Base-by-base conservation (phyloP, 2,113 vertebrate genomes). In the Lichenostomus cassidix region DNA sequence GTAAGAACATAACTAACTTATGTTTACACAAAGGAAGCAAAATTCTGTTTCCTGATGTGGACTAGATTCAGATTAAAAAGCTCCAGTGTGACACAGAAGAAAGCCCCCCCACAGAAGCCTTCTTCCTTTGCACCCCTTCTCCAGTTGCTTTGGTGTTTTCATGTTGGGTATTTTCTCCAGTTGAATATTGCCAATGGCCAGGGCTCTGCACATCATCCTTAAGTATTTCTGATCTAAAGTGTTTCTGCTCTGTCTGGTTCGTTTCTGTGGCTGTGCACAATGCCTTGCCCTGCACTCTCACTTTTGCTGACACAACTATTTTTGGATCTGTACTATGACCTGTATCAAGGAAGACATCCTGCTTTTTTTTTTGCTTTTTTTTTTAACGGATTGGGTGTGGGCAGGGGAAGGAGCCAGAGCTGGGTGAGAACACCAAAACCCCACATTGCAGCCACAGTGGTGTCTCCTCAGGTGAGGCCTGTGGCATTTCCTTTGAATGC, bases 241-340 rank as follows among this genome's bases (percentile, higher is more conserved):
- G 22, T 55, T 46, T 79, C 35, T 89, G 35, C 27, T 49, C 35
- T 2, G 1, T 50, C 39, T 16, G 46, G 15, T 71, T 93, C 59
- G 59, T 81, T 58, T 67, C 68, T 63, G 1, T 60, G 67, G 52
- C 79, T 76, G 15, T 92, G 68, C 55, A 39, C 35, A 44, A 1
- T 21, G 16, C 11, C 13, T 60, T 84, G 73, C 52, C 77, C 65
- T 81, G 46, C 27, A 7, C 59, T 56, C 35, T 70, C 20, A 6
- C 17, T 81, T 74, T 22, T 87, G 92, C 89, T 82, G 56, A 52
- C 23, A 10, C 29, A 56, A 6, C 44, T 87, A 1, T 41, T 78
- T 96, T 82, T 89, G 74, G 56, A 91, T 56, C 74, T 87, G 73
- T 50, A 87, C 64, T 95, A 28, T 92, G 87, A 70, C 60, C 69